Conservation (phyloP, 2,113 vertebrate species). For the Pitta sordida region DNA sequence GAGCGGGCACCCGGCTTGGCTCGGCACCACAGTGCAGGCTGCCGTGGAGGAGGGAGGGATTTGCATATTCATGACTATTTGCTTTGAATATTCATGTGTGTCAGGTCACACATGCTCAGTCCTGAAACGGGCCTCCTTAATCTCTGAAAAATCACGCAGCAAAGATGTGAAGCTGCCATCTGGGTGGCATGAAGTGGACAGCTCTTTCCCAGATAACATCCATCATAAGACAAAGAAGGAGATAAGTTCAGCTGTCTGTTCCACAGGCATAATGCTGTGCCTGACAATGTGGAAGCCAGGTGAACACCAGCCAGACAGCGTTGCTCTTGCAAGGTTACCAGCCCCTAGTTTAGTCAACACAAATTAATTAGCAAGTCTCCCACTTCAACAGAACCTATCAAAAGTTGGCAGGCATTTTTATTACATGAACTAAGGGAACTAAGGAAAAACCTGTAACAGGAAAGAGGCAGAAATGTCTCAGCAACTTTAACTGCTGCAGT, state of each 20-base stretch:
- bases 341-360: not conserved
- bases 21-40: too few species aligned
- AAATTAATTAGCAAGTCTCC: not conserved
- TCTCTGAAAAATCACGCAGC: too few species aligned
- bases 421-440: not conserved
- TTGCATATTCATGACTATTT: too few species aligned
- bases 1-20: too few species aligned
- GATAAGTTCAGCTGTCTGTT: not conserved
- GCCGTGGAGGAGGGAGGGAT: too few species aligned
- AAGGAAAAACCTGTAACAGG: not conserved
- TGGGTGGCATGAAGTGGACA: too few species aligned
- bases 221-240: not conserved
- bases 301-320: not conserved
- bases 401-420: accelerated
- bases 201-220: not conserved
- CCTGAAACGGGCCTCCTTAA: too few species aligned
- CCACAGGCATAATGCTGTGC: accelerated
- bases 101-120: too few species aligned
- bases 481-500: not conserved
- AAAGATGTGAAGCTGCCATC: too few species aligned
- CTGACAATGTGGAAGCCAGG: not conserved
- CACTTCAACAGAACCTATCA: not conserved
- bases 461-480: not conserved
- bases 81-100: too few species aligned
- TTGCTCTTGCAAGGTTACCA: not conserved